A percentile compares a stretch with the other conserved stretches of the same genome.
phyloP scores from a whole-genome alignment of 2,888 invertebrate genomes.

The Diloba caeruleocephala region DNA sequence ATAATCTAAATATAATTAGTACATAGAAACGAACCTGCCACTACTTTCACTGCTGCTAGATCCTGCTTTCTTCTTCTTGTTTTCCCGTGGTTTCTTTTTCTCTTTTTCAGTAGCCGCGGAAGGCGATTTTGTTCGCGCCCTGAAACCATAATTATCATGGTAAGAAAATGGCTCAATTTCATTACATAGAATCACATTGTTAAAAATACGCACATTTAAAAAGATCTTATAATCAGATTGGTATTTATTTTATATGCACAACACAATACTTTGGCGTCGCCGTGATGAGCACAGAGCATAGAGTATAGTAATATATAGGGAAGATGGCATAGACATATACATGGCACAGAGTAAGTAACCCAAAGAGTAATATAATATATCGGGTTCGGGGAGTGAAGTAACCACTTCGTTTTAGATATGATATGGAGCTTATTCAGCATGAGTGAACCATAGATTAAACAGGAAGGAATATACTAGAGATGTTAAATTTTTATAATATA shows the following conservation, averaged over 20 bases:
- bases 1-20: not conserved
- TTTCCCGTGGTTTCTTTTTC: conserved; percentile 90
- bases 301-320: too few species aligned
- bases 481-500: too few species aligned
- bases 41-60: conserved; percentile 95
- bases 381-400: too few species aligned
- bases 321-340: too few species aligned
- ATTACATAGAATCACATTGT: not conserved
- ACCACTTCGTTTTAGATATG: too few species aligned
- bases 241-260: conserved; percentile 3
- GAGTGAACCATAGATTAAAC: too few species aligned
- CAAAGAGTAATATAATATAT: too few species aligned
- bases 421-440: too few species aligned
- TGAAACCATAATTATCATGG: conserved; percentile 63
- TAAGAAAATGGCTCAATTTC: conserved; percentile 1
- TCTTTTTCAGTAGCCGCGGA: conserved; percentile 92
- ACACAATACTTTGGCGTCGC: conserved; percentile 26
- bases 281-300: conserved; percentile 16
- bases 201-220: conserved; percentile 32
- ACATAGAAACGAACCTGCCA: conserved; percentile 85
- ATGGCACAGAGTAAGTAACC: too few species aligned
- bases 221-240: not conserved
- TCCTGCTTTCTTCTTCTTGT: conserved; percentile 91
- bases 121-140: conserved; percentile 94
- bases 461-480: too few species aligned